Percentiles rank a stretch among this genome's conserved stretches.
Evolutionary conservation across 2,113 vertebrate genomes (phyloP).

Genomic region (Ammodytes marinus): DNA sequence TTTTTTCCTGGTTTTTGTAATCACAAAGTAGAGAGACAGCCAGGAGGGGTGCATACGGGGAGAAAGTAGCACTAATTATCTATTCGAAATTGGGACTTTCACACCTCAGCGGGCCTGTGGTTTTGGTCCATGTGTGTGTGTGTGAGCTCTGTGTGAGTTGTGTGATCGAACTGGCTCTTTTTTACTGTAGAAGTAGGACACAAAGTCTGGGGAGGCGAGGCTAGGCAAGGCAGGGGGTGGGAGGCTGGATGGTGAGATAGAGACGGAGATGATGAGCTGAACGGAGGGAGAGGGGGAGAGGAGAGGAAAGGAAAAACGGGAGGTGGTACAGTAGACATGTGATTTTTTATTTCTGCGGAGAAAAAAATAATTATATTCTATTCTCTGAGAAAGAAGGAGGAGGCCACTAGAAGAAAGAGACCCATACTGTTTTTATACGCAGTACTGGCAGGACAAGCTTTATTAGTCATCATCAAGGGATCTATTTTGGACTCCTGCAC

Average conservation of each 20-base stretch:
- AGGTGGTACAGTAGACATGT: constrained; percentile 3
- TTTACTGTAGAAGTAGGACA: constrained; percentile 68
- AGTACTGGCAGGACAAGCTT: constrained; percentile 39
- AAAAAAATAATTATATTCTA: constrained; percentile 10
- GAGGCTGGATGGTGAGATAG: constrained; percentile 4
- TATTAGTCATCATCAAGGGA: constrained; percentile 47
- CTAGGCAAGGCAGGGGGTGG: neutral
- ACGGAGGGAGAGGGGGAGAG: constrained; percentile 2
- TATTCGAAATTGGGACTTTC: constrained; percentile 68
- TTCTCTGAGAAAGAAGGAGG: constrained; percentile 19
- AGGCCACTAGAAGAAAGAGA: constrained; percentile 5
- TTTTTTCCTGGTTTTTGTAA: neutral
- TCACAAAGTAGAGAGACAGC: neutral
- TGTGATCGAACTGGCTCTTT: constrained; percentile 19
- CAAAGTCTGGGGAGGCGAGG: constrained; percentile 41
- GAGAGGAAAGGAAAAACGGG: neutral
- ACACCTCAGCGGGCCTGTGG: constrained; percentile 59
- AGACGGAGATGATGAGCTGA: constrained; percentile 49
- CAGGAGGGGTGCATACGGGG: constrained; percentile 5
- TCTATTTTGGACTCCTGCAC: constrained; percentile 34
- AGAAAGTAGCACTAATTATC: constrained; percentile 40
- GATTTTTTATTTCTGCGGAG: constrained; percentile 36
- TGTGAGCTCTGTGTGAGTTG: constrained; percentile 13
- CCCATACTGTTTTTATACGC: constrained; percentile 25
- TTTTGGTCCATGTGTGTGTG: neutral